A percentile compares a stretch with the other conserved stretches of the same genome.
Conservation (phyloP, 2,888 invertebrate species). For the Idaea dimidiata region DNA sequence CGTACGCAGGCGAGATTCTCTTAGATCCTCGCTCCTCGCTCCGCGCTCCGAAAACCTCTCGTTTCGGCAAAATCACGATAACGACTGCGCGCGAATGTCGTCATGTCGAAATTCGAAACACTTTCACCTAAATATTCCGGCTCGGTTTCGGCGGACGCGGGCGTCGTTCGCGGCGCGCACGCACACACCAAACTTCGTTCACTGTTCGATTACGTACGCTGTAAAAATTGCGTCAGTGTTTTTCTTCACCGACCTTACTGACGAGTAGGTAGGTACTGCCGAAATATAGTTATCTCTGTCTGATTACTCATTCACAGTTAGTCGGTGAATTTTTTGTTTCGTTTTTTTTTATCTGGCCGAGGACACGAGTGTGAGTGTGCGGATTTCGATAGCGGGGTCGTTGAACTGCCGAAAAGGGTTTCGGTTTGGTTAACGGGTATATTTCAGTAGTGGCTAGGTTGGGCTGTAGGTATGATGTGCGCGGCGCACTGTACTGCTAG, state of each 20-base stretch:
- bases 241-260: slow-evolving; percentile 77
- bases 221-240: slow-evolving; percentile 81
- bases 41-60: slow-evolving; percentile 72
- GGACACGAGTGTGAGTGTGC: slow-evolving; percentile 74
- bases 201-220: slow-evolving; percentile 76
- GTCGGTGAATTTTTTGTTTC: slow-evolving; percentile 67
- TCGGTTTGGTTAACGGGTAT: slow-evolving; percentile 60
- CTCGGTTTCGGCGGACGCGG: slow-evolving; percentile 80
- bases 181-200: slow-evolving; percentile 70
- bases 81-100: slow-evolving; percentile 81
- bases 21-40: slow-evolving; percentile 35
- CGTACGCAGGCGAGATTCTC: slow-evolving; percentile 39
- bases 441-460: slow-evolving; percentile 59
- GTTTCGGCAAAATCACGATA: slow-evolving; percentile 81
- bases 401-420: slow-evolving; percentile 75
- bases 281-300: slow-evolving; percentile 79
- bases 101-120: slow-evolving; percentile 81
- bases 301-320: slow-evolving; percentile 70
- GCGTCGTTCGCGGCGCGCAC: slow-evolving; percentile 79
- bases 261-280: slow-evolving; percentile 52
- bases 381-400: slow-evolving; percentile 79
- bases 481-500: slow-evolving; percentile 36
- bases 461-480: slow-evolving; percentile 50
- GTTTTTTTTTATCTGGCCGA: slow-evolving; percentile 67
- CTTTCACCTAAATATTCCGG: slow-evolving; percentile 82